These are phyloP conservation scores for Trididemnum nubilum DNA, from an alignment of 23 tunicate genomes.

Conservation along the genomic window DNA sequence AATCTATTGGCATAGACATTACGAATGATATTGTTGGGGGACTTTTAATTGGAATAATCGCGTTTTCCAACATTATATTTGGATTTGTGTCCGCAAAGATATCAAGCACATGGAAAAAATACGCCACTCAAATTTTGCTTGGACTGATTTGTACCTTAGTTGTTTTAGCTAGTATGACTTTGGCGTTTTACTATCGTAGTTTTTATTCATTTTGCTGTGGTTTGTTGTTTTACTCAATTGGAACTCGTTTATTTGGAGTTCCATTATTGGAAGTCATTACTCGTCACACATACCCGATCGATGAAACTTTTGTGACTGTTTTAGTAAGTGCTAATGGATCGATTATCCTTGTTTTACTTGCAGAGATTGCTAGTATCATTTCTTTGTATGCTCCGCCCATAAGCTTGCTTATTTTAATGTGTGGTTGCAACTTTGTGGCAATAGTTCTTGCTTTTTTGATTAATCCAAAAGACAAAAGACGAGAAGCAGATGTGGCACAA, in stretches of 20 bases:
- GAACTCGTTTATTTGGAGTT: neutral
- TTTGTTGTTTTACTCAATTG: neutral
- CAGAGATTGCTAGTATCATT: neutral
- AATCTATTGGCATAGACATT: neutral
- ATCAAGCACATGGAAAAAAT: neutral
- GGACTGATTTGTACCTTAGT: neutral
- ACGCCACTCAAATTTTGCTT: neutral
- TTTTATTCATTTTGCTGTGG: neutral
- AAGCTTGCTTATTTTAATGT: slow-evolving; percentile 1
- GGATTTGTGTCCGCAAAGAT: neutral
- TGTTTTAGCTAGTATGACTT: neutral
- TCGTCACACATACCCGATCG: slow-evolving; percentile 6
- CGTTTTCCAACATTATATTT: neutral
- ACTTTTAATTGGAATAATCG: neutral
- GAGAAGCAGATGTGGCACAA: neutral
- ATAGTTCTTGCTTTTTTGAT: neutral
- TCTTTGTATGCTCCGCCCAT: neutral
- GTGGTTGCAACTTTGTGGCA: neutral
- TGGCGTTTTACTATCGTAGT: neutral
- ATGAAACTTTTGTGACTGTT: slow-evolving; percentile 7
- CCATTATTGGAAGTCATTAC: neutral
- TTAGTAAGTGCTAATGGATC: neutral
- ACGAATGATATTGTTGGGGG: neutral
- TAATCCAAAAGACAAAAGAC: neutral
- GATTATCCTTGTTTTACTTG: neutral